phyloP scores from a whole-genome alignment of 2,113 vertebrate genomes.

The Chloropsis cyanopogon region DNA sequence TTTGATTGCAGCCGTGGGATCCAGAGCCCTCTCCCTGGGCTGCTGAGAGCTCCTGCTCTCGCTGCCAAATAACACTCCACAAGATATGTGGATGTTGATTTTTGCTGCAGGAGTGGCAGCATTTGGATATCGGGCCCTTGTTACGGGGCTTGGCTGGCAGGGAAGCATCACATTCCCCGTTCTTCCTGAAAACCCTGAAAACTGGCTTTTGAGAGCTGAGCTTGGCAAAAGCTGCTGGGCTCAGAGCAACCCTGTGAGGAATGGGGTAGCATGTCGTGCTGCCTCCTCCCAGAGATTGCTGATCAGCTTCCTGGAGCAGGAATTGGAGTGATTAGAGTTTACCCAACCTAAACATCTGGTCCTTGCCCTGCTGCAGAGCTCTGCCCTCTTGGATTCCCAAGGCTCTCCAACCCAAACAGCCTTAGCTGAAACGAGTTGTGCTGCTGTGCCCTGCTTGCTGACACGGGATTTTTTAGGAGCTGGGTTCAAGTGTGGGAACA shows the following conservation, averaged over 20 bases:
- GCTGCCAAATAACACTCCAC: not conserved
- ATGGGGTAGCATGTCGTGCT: not conserved
- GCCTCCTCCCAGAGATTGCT: not conserved
- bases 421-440: not conserved
- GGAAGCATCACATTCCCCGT: fast-evolving
- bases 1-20: not conserved
- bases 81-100: not conserved
- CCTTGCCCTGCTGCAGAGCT: not conserved
- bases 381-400: not conserved
- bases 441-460: not conserved
- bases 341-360: not conserved
- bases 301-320: not conserved
- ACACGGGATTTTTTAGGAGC: not conserved
- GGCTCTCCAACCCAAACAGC: not conserved
- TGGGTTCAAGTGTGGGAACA: not conserved
- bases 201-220: not conserved
- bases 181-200: not conserved
- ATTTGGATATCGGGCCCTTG: not conserved
- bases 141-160: not conserved
- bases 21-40: not conserved
- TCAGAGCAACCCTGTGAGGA: not conserved
- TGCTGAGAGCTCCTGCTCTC: not conserved
- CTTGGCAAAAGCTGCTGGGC: not conserved
- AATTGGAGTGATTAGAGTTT: not conserved
- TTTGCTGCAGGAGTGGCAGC: not conserved